phyloP scores from a whole-genome alignment of 2,113 vertebrate species.

The Myanophis thanlyinensis region DNA sequence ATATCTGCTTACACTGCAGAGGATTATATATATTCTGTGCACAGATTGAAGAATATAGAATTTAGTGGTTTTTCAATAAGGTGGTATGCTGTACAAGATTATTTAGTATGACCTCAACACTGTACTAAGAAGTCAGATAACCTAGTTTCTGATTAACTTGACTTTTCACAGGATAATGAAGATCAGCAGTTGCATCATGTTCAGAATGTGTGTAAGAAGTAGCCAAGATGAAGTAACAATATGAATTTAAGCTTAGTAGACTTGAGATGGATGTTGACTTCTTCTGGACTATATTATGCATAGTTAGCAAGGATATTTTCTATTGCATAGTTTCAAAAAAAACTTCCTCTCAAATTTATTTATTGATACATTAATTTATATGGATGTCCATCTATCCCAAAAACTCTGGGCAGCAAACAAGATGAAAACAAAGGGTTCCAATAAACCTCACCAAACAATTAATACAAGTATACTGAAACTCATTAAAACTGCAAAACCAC shows the following conservation, averaged over 20 bases:
- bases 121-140: not conserved
- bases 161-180: not conserved
- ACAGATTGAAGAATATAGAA: not conserved
- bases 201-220: not conserved
- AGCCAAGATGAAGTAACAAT: not conserved
- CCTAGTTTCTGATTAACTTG: not conserved
- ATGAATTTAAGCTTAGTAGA: not conserved
- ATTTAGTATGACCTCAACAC: not conserved
- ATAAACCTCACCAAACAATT: not conserved
- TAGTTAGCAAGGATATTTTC: not conserved
- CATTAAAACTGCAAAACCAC: not conserved
- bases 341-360: not conserved
- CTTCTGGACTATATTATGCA: not conserved
- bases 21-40: not conserved
- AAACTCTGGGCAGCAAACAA: not conserved
- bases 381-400: not conserved
- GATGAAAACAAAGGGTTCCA: not conserved
- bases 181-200: not conserved
- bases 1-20: not conserved
- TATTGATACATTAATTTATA: not conserved
- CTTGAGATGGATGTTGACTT: not conserved
- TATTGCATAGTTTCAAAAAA: not conserved
- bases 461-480: not conserved
- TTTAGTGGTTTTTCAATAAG: not conserved
- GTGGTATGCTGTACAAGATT: not conserved